phyloP scores from a whole-genome alignment of 2,797 vertebrate genomes.

The Arctocebus calabarensis region DNA sequence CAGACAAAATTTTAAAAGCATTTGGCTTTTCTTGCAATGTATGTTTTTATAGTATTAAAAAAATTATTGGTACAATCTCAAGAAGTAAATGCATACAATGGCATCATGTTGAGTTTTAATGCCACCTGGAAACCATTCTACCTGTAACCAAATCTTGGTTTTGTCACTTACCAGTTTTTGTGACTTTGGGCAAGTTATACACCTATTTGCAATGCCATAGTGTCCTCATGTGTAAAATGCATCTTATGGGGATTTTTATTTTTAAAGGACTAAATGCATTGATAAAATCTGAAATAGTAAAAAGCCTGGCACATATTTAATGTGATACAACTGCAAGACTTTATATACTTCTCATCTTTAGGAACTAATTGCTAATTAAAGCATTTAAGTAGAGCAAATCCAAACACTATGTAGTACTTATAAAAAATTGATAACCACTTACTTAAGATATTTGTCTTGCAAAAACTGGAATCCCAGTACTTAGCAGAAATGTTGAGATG shows the following conservation, averaged over 20 bases:
- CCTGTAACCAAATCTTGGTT: neutral
- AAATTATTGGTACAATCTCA: neutral
- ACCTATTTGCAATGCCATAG: neutral
- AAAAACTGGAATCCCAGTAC: neutral
- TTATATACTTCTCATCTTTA: neutral
- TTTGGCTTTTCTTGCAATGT: neutral
- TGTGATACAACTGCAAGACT: neutral
- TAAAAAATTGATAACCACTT: neutral
- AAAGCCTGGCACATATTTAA: neutral
- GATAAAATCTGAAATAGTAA: neutral
- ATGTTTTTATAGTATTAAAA: neutral
- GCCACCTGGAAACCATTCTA: rapidly evolving
- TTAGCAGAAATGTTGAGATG: neutral
- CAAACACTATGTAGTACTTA: neutral
- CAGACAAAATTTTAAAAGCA: neutral
- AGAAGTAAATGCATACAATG: neutral
- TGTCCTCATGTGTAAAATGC: neutral
- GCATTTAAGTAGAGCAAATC: neutral
- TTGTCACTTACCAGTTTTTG: neutral
- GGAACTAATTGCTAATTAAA: neutral
- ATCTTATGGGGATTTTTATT: neutral
- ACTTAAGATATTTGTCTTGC: neutral
- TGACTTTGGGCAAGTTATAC: neutral
- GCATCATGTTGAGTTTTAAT: neutral
- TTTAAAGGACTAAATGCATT: neutral